Conservation (phyloP, 2,888 invertebrate genomes). For the Xylophagus ater region DNA sequence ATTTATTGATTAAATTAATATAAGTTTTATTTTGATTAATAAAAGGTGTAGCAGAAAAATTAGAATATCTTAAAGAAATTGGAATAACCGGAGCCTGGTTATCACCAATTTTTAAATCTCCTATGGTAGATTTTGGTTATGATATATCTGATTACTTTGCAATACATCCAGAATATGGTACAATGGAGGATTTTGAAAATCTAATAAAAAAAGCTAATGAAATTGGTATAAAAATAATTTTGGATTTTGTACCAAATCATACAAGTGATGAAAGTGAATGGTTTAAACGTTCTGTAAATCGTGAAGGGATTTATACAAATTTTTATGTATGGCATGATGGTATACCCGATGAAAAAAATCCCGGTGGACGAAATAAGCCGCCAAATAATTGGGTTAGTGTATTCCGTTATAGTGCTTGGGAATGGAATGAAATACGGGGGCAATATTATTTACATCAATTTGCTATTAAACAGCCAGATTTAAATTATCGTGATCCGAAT, state of each 20-base stretch:
- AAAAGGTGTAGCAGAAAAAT: slow-evolving; percentile 43
- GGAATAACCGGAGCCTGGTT: slow-evolving; percentile 49
- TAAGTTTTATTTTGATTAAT: slow-evolving; percentile 7
- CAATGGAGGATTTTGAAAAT: slow-evolving; percentile 43
- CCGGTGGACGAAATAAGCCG: slow-evolving; percentile 25
- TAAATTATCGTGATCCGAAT: slow-evolving; percentile 54
- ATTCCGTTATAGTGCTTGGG: slow-evolving; percentile 52
- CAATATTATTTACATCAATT: slow-evolving; percentile 55
- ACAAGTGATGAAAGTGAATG: slow-evolving; percentile 41
- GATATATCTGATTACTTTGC: slow-evolving; percentile 48
- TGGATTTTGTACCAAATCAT: slow-evolving; percentile 56
- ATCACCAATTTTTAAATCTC: slow-evolving; percentile 51
- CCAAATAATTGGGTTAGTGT: slow-evolving; percentile 40
- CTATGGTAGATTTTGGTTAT: slow-evolving; percentile 54
- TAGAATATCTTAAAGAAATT: slow-evolving; percentile 43
- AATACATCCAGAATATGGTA: slow-evolving; percentile 48
- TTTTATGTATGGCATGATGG: slow-evolving; percentile 52
- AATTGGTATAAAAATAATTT: slow-evolving; percentile 41
- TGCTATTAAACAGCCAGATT: slow-evolving; percentile 50
- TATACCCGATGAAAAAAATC: slow-evolving; percentile 10
- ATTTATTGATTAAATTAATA: not conserved
- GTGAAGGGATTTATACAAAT: slow-evolving; percentile 47
- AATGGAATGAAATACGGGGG: slow-evolving; percentile 43
- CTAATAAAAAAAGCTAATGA: slow-evolving; percentile 35
- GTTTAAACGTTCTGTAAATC: slow-evolving; percentile 50